Percentiles rank a stretch among this genome's conserved stretches.
These are phyloP conservation scores for Notospermus geniculatus DNA, from an alignment of 1,140 invertebrate genomes.

Conservation along the genomic window DNA sequence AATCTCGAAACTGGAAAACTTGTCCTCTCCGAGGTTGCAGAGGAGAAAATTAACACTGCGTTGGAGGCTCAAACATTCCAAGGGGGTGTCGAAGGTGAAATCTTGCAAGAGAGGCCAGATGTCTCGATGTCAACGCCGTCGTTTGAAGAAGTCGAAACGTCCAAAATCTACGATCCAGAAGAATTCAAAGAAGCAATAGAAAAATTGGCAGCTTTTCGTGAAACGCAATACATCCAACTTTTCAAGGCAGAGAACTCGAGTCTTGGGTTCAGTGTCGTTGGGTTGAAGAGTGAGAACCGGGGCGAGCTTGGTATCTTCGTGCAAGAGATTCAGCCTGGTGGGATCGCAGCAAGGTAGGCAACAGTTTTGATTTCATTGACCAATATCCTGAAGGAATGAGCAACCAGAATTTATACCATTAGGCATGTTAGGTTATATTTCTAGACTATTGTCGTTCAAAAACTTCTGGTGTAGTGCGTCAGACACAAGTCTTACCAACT, in stretches of 20 bases:
- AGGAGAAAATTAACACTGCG: slow-evolving; percentile 1
- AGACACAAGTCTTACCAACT: no score
- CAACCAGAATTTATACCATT: no score
- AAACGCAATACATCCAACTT: slow-evolving; percentile 63
- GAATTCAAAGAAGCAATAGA: slow-evolving; percentile 67
- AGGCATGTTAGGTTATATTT: no score
- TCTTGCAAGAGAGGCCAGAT: neutral
- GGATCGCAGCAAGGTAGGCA: slow-evolving; percentile 73
- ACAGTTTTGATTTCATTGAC: no score
- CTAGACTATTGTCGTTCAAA: no score
- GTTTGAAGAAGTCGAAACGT: neutral
- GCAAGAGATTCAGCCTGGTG: slow-evolving; percentile 72
- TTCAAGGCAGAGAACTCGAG: slow-evolving; percentile 72
- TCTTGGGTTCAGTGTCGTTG: slow-evolving; percentile 77
- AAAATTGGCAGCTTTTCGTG: slow-evolving; percentile 64
- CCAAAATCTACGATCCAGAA: slow-evolving; percentile 63
- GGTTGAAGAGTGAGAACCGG: slow-evolving; percentile 64
- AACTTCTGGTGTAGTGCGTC: no score
- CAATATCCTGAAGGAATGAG: neutral
- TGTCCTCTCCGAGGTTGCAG: slow-evolving; percentile 22
- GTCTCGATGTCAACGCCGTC: neutral
- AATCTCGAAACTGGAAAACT: slow-evolving; percentile 34
- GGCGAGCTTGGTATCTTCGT: slow-evolving; percentile 77
- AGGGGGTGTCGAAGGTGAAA: slow-evolving; percentile 24
- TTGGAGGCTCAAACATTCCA: slow-evolving; percentile 52